phyloP scores from a whole-genome alignment of 2,797 vertebrate genomes.

The Gallinago solitaria region DNA sequence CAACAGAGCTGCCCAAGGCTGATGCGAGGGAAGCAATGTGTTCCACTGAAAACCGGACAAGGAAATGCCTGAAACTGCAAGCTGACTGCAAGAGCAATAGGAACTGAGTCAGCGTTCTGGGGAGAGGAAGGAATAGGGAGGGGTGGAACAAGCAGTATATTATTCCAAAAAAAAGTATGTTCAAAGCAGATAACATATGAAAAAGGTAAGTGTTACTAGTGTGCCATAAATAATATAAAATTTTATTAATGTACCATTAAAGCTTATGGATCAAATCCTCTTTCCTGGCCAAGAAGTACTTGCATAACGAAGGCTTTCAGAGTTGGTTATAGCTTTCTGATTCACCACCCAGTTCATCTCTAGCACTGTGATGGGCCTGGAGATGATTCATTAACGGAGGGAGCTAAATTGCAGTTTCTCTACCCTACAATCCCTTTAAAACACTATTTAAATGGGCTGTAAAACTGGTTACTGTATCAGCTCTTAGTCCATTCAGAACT shows the following conservation, averaged over 20 bases:
- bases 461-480: background rate
- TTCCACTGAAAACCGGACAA: background rate
- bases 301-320: background rate
- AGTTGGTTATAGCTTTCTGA: background rate
- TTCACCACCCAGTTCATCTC: background rate
- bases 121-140: slow-evolving; percentile 50
- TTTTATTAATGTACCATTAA: slow-evolving; percentile 4
- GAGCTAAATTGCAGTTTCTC: background rate
- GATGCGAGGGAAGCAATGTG: background rate
- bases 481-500: background rate
- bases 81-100: slow-evolving; percentile 34
- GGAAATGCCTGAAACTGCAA: slow-evolving; percentile 49
- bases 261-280: slow-evolving; percentile 22
- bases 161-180: background rate
- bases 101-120: slow-evolving; percentile 39
- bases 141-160: background rate
- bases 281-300: background rate
- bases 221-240: background rate
- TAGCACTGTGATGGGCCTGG: background rate
- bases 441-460: background rate
- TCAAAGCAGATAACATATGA: background rate
- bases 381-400: background rate
- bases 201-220: background rate
- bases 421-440: background rate
- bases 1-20: background rate